Conservation (phyloP, 2,888 invertebrate genomes). For the Germaria angustata region DNA sequence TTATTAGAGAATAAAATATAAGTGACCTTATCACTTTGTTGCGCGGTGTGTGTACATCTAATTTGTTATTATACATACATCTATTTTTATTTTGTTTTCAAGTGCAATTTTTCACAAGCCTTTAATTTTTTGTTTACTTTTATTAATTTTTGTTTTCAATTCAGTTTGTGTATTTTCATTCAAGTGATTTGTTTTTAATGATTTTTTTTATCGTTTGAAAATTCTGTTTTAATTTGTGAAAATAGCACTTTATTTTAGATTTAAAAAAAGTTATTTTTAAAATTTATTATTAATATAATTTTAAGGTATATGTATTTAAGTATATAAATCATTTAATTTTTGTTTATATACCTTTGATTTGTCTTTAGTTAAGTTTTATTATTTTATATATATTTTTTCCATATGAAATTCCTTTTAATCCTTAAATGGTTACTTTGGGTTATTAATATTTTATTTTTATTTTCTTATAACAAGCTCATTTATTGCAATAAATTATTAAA, state of each 20-base stretch:
- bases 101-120: constrained; percentile 66
- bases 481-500: background rate
- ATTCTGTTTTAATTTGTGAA: constrained; percentile 56
- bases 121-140: constrained; percentile 66
- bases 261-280: constrained; percentile 17
- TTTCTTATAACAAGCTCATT: constrained; percentile 56
- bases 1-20: background rate
- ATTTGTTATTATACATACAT: background rate
- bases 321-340: constrained; percentile 27
- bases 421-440: constrained; percentile 23
- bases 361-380: constrained; percentile 54
- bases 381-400: constrained; percentile 17
- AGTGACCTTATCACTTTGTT: background rate
- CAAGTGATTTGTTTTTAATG: constrained; percentile 34
- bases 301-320: constrained; percentile 22
- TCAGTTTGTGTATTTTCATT: constrained; percentile 3
- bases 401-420: constrained; percentile 57
- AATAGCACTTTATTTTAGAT: constrained; percentile 61
- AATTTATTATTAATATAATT: constrained; percentile 28
- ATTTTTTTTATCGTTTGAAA: constrained; percentile 39
- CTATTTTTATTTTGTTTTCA: constrained; percentile 41
- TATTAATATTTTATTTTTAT: background rate
- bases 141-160: background rate
- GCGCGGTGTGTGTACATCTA: background rate
- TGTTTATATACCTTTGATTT: constrained; percentile 53